Evolutionary conservation across 2,797 vertebrate species (phyloP), one percentile per base, ranked within the genome.

Genomic region (Sebastes cheni): DNA sequence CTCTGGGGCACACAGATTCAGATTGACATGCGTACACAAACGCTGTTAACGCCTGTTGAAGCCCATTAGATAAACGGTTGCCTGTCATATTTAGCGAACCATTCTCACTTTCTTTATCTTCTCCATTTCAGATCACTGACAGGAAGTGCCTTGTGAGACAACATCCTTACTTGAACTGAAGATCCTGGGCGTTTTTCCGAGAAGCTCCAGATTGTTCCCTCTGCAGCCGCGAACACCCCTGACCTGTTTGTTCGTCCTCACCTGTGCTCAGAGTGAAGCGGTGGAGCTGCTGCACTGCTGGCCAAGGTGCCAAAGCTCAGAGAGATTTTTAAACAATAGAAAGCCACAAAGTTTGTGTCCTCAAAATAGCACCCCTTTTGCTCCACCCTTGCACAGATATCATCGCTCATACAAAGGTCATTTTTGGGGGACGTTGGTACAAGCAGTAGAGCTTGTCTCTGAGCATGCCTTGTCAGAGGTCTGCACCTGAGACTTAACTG

Each of bases 91-190:
- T 81, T 67, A 74, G 60, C 46, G 27, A 80, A n/a, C 4, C 30
- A 10, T 68, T 81, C 16, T 85, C 66, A 32, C 22, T 83, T 36
- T 80, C 22, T 77, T 23, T 80, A 64, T 81, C 32, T 30, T 62
- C 67, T 81, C 46, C 39, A 2, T 82, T 91, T 67, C 89, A 95
- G 95, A 92, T 93, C 77, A 1, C 62, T 69, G 89, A 94, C 82
- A 88, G 93, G 88, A 94, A 95, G 94, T 94, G 95, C 95, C 95
- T 95, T 93, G 90, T 86, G 91, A 93, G 89, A 93, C 87, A 46
- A 20, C 82, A 46, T 81, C 86, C 80, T 81, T 84, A 79, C 92
- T 91, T 90, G 46, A 50, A 50, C 0, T 50, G 90, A 93, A 91
- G 92, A 91, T 92, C 75, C 88, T 54, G 13, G 83, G 42, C 82